Evolutionary conservation across 2,888 invertebrate genomes (phyloP).

Genomic region (Parthenolecanium corni): DNA sequence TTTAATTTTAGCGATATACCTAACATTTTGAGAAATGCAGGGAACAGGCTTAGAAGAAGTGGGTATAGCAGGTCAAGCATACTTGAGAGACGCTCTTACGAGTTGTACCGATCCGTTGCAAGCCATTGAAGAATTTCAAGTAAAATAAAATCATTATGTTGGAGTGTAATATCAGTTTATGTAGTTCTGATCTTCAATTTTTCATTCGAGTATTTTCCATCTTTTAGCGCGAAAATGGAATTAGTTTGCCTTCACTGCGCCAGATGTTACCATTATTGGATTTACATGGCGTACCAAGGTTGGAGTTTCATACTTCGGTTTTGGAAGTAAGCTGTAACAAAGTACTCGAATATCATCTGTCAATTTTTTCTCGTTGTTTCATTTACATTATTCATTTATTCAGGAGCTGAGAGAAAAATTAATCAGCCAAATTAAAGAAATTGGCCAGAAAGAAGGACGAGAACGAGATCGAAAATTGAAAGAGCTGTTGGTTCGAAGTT

Average conservation of each 20-base stretch:
- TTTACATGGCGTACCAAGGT: constrained; percentile 78
- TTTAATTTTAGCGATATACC: no score
- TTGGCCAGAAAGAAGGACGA: constrained; percentile 59
- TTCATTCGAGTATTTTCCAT: constrained; percentile 16
- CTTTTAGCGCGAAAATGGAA: constrained; percentile 71
- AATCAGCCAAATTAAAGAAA: constrained; percentile 69
- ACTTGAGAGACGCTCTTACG: constrained; percentile 77
- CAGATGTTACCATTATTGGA: constrained; percentile 93
- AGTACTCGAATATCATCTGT: neutral
- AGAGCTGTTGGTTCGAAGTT: constrained; percentile 81
- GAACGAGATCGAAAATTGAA: constrained; percentile 74
- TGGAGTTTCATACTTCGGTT: constrained; percentile 91
- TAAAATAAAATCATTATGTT: constrained; percentile 36
- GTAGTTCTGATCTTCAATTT: constrained; percentile 5
- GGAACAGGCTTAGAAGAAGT: constrained; percentile 27
- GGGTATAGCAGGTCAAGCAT: constrained; percentile 76
- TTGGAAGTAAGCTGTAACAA: constrained; percentile 52
- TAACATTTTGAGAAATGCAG: constrained; percentile 11
- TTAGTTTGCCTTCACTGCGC: constrained; percentile 76
- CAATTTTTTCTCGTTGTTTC: neutral
- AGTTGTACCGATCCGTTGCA: constrained; percentile 92
- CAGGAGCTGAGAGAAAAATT: constrained; percentile 57
- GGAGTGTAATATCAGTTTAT: no score
- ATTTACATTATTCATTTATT: constrained; percentile 8
- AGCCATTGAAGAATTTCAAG: constrained; percentile 97